phyloP scores from a whole-genome alignment of 53 echinoderm and acorn worm genomes.

The Arbacia lixula region DNA sequence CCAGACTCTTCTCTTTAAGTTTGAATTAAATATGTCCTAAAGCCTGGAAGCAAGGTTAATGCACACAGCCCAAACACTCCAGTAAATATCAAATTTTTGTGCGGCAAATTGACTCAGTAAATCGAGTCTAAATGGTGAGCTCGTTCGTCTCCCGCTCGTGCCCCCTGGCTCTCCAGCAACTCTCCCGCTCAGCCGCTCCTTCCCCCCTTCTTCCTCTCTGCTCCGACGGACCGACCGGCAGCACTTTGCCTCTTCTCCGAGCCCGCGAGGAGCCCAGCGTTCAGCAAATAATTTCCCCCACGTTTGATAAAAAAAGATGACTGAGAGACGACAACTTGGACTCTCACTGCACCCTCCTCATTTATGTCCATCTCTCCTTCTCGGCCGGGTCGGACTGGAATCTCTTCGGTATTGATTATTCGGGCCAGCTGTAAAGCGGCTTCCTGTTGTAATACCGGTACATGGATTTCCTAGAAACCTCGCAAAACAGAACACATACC shows the following conservation, averaged over 20 bases:
- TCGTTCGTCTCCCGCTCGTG: not conserved
- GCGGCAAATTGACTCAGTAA: slow-evolving; percentile 54
- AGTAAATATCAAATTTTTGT: slow-evolving; percentile 60
- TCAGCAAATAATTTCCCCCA: slow-evolving; percentile 50
- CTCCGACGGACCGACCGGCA: not conserved
- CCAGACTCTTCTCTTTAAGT: too few species aligned
- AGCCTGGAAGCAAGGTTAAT: too few species aligned
- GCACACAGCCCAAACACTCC: too few species aligned
- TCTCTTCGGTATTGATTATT: slow-evolving; percentile 61
- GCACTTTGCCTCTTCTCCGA: not conserved
- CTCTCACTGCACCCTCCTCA: not conserved
- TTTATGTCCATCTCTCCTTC: slow-evolving; percentile 17
- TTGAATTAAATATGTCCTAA: too few species aligned
- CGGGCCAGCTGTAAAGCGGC: slow-evolving; percentile 28
- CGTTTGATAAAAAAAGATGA: slow-evolving; percentile 43
- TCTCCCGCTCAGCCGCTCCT: slow-evolving; percentile 10
- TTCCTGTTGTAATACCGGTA: too few species aligned
- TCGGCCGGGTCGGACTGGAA: slow-evolving; percentile 45
- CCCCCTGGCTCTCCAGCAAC: slow-evolving; percentile 7
- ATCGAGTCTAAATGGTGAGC: slow-evolving; percentile 45
- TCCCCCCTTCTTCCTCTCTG: not conserved
- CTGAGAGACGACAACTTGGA: slow-evolving; percentile 25
- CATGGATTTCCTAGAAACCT: too few species aligned
- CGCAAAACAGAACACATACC: too few species aligned
- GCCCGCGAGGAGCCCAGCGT: slow-evolving; percentile 20